Base-by-base conservation (phyloP, 1,140 invertebrate genomes). In the Glomeris maerens region DNA sequence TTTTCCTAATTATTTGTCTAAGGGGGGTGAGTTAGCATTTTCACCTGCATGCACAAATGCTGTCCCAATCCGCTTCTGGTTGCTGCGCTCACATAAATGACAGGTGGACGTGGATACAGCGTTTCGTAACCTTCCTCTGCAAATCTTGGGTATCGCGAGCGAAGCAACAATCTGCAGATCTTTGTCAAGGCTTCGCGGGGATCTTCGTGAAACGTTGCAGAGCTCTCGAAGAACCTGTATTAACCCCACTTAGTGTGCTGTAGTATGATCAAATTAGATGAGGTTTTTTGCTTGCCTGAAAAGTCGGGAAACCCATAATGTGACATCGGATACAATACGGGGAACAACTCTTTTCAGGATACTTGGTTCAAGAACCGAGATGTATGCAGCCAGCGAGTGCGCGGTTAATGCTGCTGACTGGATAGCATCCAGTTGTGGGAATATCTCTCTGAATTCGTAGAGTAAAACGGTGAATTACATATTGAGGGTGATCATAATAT, bases 21-120 rank as follows among this genome's bases (percentile, higher is more conserved):
- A 14, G 41, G 29, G 17, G 50, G 21, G 26, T 47, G 31, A 23
- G 20, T 21, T 4, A 45, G 14, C 13, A 14, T 49, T 28, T 53
- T 59, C 58, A 79, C 78, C 70, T 86, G 81, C 60, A 79, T 64
- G 62, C 84, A 86, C 17, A 87, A 65, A 67, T 86, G 80, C 60
- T 84, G 79, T 3, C 83, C 80, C n/a, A 83, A 73, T 2, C 77
- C 78, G 46, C 80, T 66, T 2, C 77, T 78, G 56, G 81, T 79
- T 2, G 80, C 76, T 2, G 81, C 74, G 57, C 81, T 87, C 56
- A 83, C 81, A 70, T 91, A 92, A 60, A 92, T 80, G 23, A 81
- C 72, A 5, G 83, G 87, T 5, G 83, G 76, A 0, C 79, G 75
- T 38, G 76, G 74, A 29, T 78, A 75, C 31, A 89, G 72, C 2